phyloP scores from a whole-genome alignment of 2,888 invertebrate species.

The Odontocerum albicorne region DNA sequence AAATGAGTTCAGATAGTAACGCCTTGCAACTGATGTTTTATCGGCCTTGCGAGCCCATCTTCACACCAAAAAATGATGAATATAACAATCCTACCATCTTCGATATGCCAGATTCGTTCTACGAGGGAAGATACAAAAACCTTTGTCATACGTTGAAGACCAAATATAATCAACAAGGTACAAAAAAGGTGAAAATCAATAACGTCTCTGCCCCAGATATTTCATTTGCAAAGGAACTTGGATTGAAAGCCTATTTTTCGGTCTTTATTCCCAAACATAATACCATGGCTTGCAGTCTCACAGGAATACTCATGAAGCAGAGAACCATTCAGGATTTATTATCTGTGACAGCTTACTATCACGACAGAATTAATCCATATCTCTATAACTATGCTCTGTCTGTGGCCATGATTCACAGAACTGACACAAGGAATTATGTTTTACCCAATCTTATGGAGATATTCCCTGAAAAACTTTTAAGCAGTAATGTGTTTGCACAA shows the following conservation, averaged over 20 bases:
- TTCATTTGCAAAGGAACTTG: constrained; percentile 46
- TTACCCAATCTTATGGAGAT: constrained; percentile 75
- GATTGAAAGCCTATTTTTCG: constrained; percentile 67
- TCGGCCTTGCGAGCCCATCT: not conserved
- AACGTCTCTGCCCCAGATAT: constrained; percentile 1
- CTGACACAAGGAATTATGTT: constrained; percentile 67
- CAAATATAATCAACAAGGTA: not conserved
- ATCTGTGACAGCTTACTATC: constrained; percentile 66
- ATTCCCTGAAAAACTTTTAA: constrained; percentile 82
- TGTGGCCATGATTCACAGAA: constrained; percentile 69
- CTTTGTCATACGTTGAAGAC: not conserved
- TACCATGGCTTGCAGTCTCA: constrained; percentile 63
- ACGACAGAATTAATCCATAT: constrained; percentile 70
- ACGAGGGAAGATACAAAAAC: not conserved
- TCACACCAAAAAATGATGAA: not conserved
- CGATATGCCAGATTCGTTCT: not conserved
- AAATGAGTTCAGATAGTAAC: no score
- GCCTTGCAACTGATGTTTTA: not conserved
- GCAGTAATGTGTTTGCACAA: constrained; percentile 67
- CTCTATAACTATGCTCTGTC: constrained; percentile 76
- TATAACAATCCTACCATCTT: not conserved
- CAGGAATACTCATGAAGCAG: constrained; percentile 71
- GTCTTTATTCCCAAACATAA: constrained; percentile 71
- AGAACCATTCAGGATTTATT: constrained; percentile 68
- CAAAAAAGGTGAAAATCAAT: not conserved